phyloP scores from a whole-genome alignment of 2,888 invertebrate species.

The Neoitamus cyanurus region DNA sequence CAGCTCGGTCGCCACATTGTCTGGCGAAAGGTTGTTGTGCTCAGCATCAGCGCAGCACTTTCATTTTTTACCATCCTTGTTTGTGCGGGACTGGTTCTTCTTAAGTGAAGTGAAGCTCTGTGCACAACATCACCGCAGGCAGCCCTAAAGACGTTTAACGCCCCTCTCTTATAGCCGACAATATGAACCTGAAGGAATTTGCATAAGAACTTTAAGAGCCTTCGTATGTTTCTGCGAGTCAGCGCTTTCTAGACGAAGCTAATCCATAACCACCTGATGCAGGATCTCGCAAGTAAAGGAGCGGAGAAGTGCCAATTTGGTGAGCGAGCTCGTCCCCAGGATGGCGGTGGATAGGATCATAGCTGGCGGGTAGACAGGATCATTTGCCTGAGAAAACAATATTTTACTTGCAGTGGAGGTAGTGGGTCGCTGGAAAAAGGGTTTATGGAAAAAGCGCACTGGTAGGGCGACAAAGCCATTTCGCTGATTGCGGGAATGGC shows the following conservation, averaged over 20 bases:
- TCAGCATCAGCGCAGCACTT: neutral
- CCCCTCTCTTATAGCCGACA: neutral
- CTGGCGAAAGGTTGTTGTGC: conserved; percentile 24
- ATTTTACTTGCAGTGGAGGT: neutral
- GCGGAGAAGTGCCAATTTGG: neutral
- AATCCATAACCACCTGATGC: conserved; percentile 32
- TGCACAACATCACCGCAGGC: neutral
- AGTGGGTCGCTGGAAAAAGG: neutral
- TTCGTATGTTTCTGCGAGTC: conserved; percentile 13
- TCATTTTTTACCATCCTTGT: conserved; percentile 14
- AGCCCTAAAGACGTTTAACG: neutral
- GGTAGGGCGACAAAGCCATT: neutral
- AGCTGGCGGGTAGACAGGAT: neutral
- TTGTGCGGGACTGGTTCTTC: neutral
- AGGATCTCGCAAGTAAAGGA: neutral
- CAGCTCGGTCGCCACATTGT: conserved; percentile 22
- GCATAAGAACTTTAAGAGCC: conserved; percentile 12
- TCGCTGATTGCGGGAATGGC: neutral
- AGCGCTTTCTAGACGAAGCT: conserved; percentile 24
- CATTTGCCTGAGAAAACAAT: neutral
- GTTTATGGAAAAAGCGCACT: neutral
- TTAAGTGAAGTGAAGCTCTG: neutral
- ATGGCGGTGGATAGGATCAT: neutral
- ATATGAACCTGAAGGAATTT: neutral
- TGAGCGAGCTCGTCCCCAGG: neutral